Evolutionary conservation across 2,888 invertebrate species (phyloP).

Genomic region (Temnothorax rugatulus): DNA sequence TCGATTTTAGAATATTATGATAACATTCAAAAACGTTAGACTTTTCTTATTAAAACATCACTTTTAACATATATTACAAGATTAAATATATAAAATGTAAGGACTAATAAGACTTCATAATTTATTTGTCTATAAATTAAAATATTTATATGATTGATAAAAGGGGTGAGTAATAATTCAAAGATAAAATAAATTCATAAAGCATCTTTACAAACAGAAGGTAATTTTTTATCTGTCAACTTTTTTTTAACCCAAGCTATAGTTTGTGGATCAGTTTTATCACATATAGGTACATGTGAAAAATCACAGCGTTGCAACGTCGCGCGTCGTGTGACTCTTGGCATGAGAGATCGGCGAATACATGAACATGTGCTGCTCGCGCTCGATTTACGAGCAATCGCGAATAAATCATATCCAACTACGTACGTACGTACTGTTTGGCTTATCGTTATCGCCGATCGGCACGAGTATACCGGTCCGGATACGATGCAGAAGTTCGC

Average conservation of each 20-base stretch:
- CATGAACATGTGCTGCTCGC: slow-evolving; percentile 20
- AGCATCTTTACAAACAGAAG: background rate
- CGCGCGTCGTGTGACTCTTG: slow-evolving; percentile 39
- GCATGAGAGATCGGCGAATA: slow-evolving; percentile 48
- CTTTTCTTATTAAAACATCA: background rate
- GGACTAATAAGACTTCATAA: background rate
- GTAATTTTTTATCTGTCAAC: background rate
- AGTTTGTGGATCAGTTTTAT: background rate
- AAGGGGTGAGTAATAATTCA: background rate
- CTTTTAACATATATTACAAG: background rate
- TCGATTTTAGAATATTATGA: background rate
- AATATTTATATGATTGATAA: background rate
- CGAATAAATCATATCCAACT: slow-evolving; percentile 65
- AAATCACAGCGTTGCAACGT: slow-evolving; percentile 35
- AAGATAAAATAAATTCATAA: background rate
- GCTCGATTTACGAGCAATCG: slow-evolving; percentile 62
- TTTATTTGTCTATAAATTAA: background rate
- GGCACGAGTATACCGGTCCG: slow-evolving; percentile 25
- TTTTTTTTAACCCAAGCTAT: background rate
- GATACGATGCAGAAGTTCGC: slow-evolving; percentile 30
- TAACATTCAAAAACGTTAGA: background rate
- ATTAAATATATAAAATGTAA: background rate
- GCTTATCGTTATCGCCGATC: slow-evolving; percentile 66
- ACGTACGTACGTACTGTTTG: slow-evolving; percentile 20
- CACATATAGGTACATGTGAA: slow-evolving; percentile 18